Evolutionary conservation across 1,140 invertebrate genomes (phyloP).

Genomic region (Drosophila nigrodunni): DNA sequence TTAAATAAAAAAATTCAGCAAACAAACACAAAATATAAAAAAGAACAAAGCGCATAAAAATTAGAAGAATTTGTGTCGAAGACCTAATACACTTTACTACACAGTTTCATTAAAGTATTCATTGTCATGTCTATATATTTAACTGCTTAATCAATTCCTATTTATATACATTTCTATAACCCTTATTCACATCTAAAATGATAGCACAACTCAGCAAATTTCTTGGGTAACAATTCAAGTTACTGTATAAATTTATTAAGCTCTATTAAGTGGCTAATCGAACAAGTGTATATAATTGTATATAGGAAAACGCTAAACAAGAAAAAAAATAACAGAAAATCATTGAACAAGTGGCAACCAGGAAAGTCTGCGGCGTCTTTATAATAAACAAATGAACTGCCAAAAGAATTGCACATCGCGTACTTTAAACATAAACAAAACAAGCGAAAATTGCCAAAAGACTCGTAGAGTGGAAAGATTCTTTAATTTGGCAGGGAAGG

Average conservation of each 20-base stretch:
- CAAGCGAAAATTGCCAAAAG: conserved; percentile 34
- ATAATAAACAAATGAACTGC: conserved; percentile 79
- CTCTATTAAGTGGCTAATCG: conserved; percentile 59
- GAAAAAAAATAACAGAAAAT: conserved; percentile 27
- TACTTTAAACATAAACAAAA: conserved; percentile 80
- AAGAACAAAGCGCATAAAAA: background rate
- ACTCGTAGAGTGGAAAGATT: background rate
- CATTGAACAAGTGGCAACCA: conserved; percentile 72
- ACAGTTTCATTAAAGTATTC: no score
- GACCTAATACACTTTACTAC: background rate
- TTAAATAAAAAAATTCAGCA: conserved; percentile 35
- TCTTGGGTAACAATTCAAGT: no score
- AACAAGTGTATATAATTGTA: conserved; percentile 5
- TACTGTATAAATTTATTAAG: conserved; percentile 3
- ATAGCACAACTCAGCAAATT: no score
- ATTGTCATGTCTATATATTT: no score
- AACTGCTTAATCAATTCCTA: no score
- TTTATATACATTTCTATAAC: no score
- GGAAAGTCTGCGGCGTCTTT: conserved; percentile 73
- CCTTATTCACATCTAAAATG: no score
- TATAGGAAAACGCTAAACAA: conserved; percentile 41
- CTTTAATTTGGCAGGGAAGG: no score
- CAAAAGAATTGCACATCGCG: conserved; percentile 73
- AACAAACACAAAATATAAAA: conserved; percentile 21
- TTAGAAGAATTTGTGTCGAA: background rate